Percentiles rank a stretch among this genome's conserved stretches.
Conservation (phyloP, 2,888 invertebrate genomes). For the Lasioglossum zephyrum region DNA sequence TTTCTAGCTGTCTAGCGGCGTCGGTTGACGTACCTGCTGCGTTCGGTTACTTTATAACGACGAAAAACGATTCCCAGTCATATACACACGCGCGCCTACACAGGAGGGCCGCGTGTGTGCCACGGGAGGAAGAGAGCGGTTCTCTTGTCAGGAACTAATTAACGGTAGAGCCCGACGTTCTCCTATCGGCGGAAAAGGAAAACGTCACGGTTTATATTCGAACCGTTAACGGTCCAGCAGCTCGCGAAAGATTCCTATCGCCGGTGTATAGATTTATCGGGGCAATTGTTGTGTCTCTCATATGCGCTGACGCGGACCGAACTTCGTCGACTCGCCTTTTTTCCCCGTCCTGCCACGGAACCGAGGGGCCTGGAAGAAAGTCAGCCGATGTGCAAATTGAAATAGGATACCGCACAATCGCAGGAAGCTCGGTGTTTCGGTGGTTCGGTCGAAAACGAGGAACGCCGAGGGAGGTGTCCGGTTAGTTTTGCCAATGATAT, state of each 20-base stretch:
- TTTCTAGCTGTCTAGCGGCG: conserved; percentile 66
- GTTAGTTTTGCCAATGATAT: not conserved
- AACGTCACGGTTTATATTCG: conserved; percentile 67
- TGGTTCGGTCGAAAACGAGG: not conserved
- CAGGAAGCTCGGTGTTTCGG: not conserved
- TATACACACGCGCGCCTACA: not conserved
- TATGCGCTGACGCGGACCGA: conserved; percentile 29
- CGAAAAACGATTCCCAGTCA: conserved; percentile 66
- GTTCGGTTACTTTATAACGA: conserved; percentile 71
- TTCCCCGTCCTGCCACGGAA: not conserved
- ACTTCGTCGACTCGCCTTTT: conserved; percentile 10
- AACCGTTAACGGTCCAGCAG: conserved; percentile 50
- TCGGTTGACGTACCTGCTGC: conserved; percentile 68
- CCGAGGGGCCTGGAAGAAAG: not conserved
- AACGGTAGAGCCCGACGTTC: conserved; percentile 70
- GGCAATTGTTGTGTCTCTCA: conserved; percentile 54
- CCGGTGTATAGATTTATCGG: conserved; percentile 58
- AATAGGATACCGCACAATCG: not conserved
- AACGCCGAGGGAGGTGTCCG: not conserved
- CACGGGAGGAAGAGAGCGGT: not conserved
- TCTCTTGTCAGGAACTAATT: conserved; percentile 74
- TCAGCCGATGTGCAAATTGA: not conserved
- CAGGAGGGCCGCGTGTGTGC: conserved; percentile 9
- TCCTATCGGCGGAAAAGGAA: conserved; percentile 66
- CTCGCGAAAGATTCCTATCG: conserved; percentile 56